A percentile compares a stretch with the other conserved stretches of the same genome.
phyloP scores from a whole-genome alignment of 2,797 vertebrate species.

The Siniperca obscura region DNA sequence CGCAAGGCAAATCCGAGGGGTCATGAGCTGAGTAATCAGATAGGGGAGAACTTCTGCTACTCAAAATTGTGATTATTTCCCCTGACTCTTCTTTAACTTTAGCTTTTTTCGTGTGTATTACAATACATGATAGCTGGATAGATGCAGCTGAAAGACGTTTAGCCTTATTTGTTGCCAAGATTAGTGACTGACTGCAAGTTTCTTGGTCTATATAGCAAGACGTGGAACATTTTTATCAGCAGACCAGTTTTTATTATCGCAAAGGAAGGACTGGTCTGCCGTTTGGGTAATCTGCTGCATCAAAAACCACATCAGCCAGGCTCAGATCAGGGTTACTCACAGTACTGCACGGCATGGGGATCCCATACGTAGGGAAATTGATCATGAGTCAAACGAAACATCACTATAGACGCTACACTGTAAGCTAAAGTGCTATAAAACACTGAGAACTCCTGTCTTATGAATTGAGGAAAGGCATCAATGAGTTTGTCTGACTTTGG shows the following conservation, averaged over 20 bases:
- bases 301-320: not conserved
- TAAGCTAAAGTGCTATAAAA: not conserved
- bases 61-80: too few relatives aligned
- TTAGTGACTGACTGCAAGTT: not conserved
- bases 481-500: too few relatives aligned
- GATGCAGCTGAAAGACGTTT: not conserved
- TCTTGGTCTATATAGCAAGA: not conserved
- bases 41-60: not conserved
- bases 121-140: not conserved
- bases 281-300: not conserved
- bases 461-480: not conserved
- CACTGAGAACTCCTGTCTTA: too few relatives aligned
- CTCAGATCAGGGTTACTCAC: not conserved
- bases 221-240: not conserved
- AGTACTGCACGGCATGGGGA: not conserved
- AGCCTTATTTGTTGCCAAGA: not conserved
- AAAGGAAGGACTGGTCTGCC: not conserved
- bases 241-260: not conserved
- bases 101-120: not conserved
- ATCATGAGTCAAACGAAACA: not conserved
- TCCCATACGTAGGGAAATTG: not conserved
- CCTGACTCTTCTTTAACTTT: not conserved
- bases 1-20: not conserved
- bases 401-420: not conserved
- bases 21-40: not conserved